A percentile compares a stretch with the other conserved stretches of the same genome.
Evolutionary conservation across 2,113 vertebrate genomes (phyloP).

Genomic region (Strix aluco): DNA sequence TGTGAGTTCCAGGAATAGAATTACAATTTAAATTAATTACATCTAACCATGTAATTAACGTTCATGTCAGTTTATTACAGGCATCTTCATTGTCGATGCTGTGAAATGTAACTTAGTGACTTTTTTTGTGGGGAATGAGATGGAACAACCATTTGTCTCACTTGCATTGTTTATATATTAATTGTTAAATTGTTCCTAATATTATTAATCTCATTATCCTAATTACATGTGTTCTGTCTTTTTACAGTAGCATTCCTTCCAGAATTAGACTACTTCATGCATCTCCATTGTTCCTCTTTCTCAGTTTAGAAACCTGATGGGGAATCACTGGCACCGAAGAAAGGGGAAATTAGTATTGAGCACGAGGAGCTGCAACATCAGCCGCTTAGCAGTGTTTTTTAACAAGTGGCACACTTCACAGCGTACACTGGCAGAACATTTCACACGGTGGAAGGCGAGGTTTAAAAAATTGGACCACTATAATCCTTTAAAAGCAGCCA

Average conservation of each 20-base stretch:
- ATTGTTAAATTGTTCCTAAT: constrained; percentile 7
- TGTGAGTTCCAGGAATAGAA: background rate
- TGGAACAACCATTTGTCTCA: constrained; percentile 42
- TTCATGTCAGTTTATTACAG: background rate
- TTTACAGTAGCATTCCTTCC: constrained; percentile 26
- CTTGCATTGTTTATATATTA: constrained; percentile 42
- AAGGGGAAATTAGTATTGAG: background rate
- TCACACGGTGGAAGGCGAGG: background rate
- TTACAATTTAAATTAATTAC: constrained; percentile 37
- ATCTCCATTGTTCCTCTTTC: constrained; percentile 18
- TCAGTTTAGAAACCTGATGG: background rate
- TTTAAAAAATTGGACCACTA: background rate
- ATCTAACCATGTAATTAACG: constrained; percentile 36
- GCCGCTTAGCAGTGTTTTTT: background rate
- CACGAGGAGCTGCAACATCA: background rate
- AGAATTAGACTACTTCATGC: constrained; percentile 11
- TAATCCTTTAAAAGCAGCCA: constrained; percentile 30
- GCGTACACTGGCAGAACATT: background rate
- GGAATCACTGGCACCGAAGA: background rate
- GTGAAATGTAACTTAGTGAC: constrained; percentile 41
- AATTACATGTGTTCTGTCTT: constrained; percentile 37
- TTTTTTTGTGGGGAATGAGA: background rate
- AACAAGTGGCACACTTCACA: background rate
- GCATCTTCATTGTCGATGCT: background rate
- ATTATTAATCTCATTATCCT: constrained; percentile 46